Evolutionary conservation across 2,113 vertebrate genomes (phyloP).

Genomic region (Odocoileus virginianus): DNA sequence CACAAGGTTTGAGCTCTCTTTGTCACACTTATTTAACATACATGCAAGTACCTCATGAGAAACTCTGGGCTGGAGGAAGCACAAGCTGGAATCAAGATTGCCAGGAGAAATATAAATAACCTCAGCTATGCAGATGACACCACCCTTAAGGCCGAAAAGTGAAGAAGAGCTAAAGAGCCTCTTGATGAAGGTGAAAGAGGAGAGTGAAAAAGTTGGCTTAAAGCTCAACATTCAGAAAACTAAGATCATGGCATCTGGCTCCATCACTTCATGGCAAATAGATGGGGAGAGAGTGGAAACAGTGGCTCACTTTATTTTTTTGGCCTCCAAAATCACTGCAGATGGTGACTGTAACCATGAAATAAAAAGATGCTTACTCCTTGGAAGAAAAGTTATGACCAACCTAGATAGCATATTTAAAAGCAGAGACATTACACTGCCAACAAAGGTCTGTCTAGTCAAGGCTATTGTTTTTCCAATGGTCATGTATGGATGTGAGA

Average conservation of each 20-base stretch:
- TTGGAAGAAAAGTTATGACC: background rate
- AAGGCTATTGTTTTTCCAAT: too few species aligned
- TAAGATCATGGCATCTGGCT: background rate
- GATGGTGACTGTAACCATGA: background rate
- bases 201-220: background rate
- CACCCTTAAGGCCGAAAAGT: background rate
- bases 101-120: background rate
- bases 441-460: background rate
- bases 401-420: background rate
- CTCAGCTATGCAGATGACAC: background rate
- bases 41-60: background rate
- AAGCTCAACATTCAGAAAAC: background rate
- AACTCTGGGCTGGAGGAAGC: fast-evolving
- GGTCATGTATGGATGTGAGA: too few species aligned
- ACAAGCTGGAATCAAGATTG: background rate
- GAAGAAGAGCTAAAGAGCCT: background rate
- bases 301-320: background rate
- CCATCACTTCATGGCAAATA: background rate
- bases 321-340: background rate
- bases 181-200: background rate
- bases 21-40: background rate
- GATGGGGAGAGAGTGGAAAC: background rate
- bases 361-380: background rate
- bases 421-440: background rate
- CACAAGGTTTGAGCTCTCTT: background rate